Evolutionary conservation across 2,888 invertebrate species (phyloP).

Genomic region (Spisula subtruncata): DNA sequence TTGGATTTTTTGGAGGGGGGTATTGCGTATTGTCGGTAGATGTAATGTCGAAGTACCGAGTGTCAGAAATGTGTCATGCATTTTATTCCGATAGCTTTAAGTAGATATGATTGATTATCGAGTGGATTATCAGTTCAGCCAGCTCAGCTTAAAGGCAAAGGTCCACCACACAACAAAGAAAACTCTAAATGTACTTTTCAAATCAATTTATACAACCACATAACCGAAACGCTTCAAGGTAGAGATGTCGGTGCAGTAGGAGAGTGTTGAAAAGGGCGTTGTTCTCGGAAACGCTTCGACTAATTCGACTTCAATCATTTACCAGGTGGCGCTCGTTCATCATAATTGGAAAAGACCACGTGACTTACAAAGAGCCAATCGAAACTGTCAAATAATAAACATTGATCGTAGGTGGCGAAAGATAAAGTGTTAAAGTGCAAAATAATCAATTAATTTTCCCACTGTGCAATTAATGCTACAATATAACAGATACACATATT

Average conservation of each 20-base stretch:
- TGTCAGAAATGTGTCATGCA: no score
- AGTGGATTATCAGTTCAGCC: background rate
- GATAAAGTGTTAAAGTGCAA: background rate
- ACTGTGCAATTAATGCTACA: background rate
- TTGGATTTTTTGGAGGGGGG: no score
- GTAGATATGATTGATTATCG: background rate
- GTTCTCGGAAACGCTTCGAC: background rate
- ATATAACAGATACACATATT: background rate
- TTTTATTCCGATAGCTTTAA: background rate
- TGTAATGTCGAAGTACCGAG: no score
- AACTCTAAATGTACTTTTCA: slow-evolving; percentile 22
- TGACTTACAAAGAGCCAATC: background rate
- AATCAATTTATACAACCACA: slow-evolving; percentile 19
- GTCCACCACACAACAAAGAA: background rate
- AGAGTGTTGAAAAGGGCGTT: background rate
- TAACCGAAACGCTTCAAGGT: background rate
- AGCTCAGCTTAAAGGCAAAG: background rate
- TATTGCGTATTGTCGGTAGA: no score
- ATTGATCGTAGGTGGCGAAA: background rate
- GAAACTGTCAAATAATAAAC: background rate
- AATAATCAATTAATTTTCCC: background rate
- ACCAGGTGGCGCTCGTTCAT: background rate
- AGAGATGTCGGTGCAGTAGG: background rate
- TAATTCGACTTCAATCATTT: background rate
- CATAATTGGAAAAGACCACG: background rate